phyloP scores from a whole-genome alignment of 2,113 vertebrate genomes.

The Pollimyrus isidori region DNA sequence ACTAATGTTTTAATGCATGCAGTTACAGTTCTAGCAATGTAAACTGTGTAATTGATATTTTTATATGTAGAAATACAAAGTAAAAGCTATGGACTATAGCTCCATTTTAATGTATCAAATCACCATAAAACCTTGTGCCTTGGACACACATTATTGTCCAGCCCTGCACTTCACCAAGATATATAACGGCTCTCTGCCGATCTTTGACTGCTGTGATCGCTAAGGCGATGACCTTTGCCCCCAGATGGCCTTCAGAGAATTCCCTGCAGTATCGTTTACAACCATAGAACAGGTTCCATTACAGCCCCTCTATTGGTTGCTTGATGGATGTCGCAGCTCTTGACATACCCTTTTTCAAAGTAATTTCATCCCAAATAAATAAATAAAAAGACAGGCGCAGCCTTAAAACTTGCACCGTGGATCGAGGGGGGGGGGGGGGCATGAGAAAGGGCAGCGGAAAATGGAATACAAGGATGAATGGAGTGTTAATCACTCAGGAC shows the following conservation, averaged over 20 bases:
- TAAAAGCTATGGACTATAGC: background rate
- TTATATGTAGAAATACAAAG: background rate
- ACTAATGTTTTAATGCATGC: background rate
- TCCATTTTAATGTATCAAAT: background rate
- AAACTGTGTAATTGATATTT: background rate
- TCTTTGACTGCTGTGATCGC: slow-evolving; percentile 22
- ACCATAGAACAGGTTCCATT: slow-evolving; percentile 23
- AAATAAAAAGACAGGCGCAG: slow-evolving; percentile 18
- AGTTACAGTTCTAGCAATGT: background rate
- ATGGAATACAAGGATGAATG: slow-evolving; percentile 17
- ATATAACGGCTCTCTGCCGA: background rate
- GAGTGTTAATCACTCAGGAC: slow-evolving; percentile 5
- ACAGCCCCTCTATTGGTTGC: slow-evolving; percentile 24
- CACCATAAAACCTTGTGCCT: background rate
- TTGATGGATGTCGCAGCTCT: slow-evolving; percentile 27
- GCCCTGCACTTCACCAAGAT: background rate
- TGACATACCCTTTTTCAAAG: slow-evolving; percentile 19
- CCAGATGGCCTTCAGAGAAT: slow-evolving; percentile 1
- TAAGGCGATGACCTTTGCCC: background rate
- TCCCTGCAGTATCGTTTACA: slow-evolving; percentile 10
- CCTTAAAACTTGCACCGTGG: background rate
- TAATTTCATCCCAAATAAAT: slow-evolving; percentile 29
- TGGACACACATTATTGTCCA: slow-evolving; percentile 1
- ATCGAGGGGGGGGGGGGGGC: background rate
- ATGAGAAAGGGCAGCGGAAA: background rate